phyloP scores from a whole-genome alignment of 2,797 vertebrate genomes.

The Triplophysa bombifrons region DNA sequence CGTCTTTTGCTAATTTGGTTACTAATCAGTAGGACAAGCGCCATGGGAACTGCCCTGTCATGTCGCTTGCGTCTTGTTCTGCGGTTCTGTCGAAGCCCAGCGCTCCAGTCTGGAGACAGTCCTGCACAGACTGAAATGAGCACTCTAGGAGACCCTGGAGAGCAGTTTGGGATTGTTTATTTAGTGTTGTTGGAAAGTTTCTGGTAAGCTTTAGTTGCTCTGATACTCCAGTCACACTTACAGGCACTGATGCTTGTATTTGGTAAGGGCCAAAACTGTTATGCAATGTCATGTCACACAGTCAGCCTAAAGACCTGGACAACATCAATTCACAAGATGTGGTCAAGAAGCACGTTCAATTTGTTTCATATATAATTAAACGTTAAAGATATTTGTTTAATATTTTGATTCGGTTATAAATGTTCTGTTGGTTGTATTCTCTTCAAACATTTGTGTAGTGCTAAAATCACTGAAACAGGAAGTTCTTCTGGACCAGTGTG shows the following conservation, averaged over 20 bases:
- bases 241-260: constrained; percentile 49
- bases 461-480: too few relatives aligned
- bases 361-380: too few relatives aligned
- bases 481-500: too few relatives aligned
- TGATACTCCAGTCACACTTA: neutral
- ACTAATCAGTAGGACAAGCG: constrained; percentile 73
- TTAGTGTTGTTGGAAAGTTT: neutral
- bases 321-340: too few relatives aligned
- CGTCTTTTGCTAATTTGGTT: constrained; percentile 78
- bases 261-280: neutral
- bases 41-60: constrained; percentile 69
- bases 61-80: constrained; percentile 38
- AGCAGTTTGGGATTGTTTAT: constrained; percentile 4
- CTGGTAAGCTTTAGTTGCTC: neutral
- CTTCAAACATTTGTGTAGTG: too few relatives aligned
- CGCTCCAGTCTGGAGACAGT: constrained; percentile 1
- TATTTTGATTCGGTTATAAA: too few relatives aligned
- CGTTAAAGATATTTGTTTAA: too few relatives aligned
- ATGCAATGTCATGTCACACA: neutral
- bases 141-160: neutral
- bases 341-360: too few relatives aligned
- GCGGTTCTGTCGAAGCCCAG: neutral
- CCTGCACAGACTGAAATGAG: neutral
- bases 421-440: too few relatives aligned
- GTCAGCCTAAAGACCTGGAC: neutral